These are phyloP conservation scores for Drosophila ficusphila DNA, from an alignment of 1,140 invertebrate genomes.

Conservation along the genomic window DNA sequence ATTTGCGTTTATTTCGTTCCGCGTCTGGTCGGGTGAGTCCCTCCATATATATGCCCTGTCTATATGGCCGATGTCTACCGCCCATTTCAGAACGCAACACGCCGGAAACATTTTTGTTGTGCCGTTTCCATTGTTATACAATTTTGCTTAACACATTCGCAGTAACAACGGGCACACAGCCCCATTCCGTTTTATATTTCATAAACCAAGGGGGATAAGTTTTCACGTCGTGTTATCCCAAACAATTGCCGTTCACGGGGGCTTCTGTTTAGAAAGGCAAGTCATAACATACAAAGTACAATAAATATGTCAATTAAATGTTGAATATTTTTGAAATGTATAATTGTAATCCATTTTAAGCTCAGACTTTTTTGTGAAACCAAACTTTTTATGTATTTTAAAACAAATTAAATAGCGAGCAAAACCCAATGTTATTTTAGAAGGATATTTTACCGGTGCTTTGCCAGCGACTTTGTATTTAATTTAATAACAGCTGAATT, in stretches of 20 bases:
- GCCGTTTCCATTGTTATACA: conserved; percentile 61
- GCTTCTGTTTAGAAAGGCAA: conserved; percentile 1
- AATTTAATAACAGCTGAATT: background rate
- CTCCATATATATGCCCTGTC: conserved; percentile 16
- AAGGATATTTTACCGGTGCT: too few species aligned
- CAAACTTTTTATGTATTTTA: too few species aligned
- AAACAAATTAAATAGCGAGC: too few species aligned
- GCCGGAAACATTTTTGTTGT: conserved; percentile 61
- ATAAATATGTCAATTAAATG: background rate
- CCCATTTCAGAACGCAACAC: conserved; percentile 41
- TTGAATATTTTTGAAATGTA: background rate
- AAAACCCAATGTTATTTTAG: too few species aligned
- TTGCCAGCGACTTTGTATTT: too few species aligned
- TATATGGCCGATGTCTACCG: conserved; percentile 25
- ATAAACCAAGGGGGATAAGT: conserved; percentile 36
- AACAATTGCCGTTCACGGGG: conserved; percentile 4
- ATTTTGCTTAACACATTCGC: conserved; percentile 53
- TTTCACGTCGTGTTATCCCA: background rate
- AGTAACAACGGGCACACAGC: conserved; percentile 14
- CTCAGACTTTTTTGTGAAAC: too few species aligned
- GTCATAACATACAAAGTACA: background rate
- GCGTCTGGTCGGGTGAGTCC: conserved; percentile 39
- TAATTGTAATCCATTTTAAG: background rate
- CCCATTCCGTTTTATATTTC: conserved; percentile 53
- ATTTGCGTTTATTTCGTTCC: conserved; percentile 66